These are phyloP conservation scores for Erethizon dorsatum DNA, from an alignment of 2,797 vertebrate species.

Conservation along the genomic window DNA sequence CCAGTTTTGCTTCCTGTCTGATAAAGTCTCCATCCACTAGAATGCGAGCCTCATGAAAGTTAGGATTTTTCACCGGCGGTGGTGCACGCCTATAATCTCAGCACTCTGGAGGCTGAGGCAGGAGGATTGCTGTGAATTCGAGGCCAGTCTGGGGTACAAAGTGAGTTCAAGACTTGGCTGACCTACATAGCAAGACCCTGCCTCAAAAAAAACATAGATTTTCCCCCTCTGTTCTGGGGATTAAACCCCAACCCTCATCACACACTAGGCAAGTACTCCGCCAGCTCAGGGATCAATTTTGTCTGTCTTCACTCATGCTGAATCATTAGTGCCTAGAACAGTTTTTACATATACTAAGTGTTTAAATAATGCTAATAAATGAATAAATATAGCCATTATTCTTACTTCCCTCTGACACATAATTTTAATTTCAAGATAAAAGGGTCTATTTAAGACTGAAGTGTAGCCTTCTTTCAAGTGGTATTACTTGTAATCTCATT, in stretches of 20 bases:
- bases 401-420: slow-evolving; percentile 1
- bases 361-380: slow-evolving; percentile 61
- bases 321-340: slow-evolving; percentile 30
- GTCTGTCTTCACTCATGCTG: slow-evolving; percentile 8
- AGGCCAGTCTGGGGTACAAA: not conserved
- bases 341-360: not conserved
- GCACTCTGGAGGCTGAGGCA: not conserved
- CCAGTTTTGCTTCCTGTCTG: slow-evolving; percentile 34
- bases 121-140: not conserved
- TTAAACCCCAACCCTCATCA: not conserved
- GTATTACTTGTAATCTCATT: slow-evolving; percentile 71
- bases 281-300: not conserved
- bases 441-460: slow-evolving; percentile 45
- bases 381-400: slow-evolving; percentile 42
- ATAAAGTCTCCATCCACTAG: not conserved
- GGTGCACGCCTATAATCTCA: not conserved
- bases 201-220: not conserved
- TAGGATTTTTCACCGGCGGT: not conserved
- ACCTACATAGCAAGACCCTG: not conserved
- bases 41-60: slow-evolving; percentile 46
- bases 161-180: not conserved
- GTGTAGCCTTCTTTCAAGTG: slow-evolving; percentile 42
- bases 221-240: not conserved
- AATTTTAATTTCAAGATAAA: slow-evolving; percentile 69
- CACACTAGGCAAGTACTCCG: not conserved